phyloP scores from a whole-genome alignment of 2,888 invertebrate genomes.

The Cecidostiba fungosa region DNA sequence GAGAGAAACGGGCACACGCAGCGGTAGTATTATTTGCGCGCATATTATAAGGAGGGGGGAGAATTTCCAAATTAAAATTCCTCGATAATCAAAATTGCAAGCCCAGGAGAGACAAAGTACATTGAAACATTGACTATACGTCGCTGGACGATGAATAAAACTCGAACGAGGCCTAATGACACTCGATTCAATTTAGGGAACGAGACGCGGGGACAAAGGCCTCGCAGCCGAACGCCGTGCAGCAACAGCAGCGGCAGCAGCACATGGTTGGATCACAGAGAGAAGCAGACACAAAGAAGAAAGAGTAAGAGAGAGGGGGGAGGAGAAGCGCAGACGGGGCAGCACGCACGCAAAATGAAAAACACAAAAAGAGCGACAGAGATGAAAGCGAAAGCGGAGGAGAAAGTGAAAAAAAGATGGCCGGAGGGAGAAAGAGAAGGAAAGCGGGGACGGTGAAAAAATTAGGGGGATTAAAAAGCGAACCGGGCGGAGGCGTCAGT shows the following conservation, averaged over 20 bases:
- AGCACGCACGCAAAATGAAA: slow-evolving; percentile 32
- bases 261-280: slow-evolving; percentile 28
- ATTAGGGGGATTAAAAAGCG: slow-evolving; percentile 30
- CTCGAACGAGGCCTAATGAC: slow-evolving; percentile 59
- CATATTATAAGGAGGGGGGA: slow-evolving; percentile 7
- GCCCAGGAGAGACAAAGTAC: slow-evolving; percentile 15
- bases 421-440: slow-evolving; percentile 23
- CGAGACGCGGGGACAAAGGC: slow-evolving; percentile 61
- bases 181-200: slow-evolving; percentile 60
- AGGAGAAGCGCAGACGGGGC: background rate
- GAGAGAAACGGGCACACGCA: background rate
- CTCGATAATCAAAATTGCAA: slow-evolving; percentile 51
- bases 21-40: too few species aligned
- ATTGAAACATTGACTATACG: slow-evolving; percentile 19
- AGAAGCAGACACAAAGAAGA: slow-evolving; percentile 31
- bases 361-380: slow-evolving; percentile 29
- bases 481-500: slow-evolving; percentile 7
- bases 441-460: slow-evolving; percentile 28
- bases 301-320: slow-evolving; percentile 31
- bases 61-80: slow-evolving; percentile 53
- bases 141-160: slow-evolving; percentile 42
- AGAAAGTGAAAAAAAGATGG: slow-evolving; percentile 45
- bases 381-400: slow-evolving; percentile 54
- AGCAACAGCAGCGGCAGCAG: background rate
- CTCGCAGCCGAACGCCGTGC: slow-evolving; percentile 41